Evolutionary conservation across 2,113 vertebrate genomes (phyloP).

Genomic region (Takifugu bimaculatus): DNA sequence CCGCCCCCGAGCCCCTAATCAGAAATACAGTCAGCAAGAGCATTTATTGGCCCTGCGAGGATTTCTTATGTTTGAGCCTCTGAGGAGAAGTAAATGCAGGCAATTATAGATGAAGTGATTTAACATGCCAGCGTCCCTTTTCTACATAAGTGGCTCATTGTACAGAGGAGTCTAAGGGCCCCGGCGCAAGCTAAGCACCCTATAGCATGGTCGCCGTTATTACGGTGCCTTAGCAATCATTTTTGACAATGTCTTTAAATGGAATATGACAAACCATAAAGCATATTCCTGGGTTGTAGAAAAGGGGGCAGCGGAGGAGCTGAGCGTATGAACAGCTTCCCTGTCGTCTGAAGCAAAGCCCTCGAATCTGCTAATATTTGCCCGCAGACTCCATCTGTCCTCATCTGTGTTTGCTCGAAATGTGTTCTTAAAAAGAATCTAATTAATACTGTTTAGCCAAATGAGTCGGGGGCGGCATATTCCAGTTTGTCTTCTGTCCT

Average conservation of each 20-base stretch:
- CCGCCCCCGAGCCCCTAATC: slow-evolving; percentile 63
- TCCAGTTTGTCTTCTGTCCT: slow-evolving; percentile 15
- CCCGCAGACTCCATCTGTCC: slow-evolving; percentile 49
- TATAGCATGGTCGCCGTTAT: slow-evolving; percentile 27
- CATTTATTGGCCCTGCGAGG: slow-evolving; percentile 72
- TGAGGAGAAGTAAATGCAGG: slow-evolving; percentile 71
- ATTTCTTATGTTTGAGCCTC: slow-evolving; percentile 65
- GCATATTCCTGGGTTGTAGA: slow-evolving; percentile 29
- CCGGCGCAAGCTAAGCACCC: slow-evolving; percentile 42
- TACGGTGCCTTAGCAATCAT: slow-evolving; percentile 21
- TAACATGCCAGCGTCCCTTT: slow-evolving; percentile 62
- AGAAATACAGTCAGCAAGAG: slow-evolving; percentile 63
- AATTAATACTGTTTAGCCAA: slow-evolving; percentile 31
- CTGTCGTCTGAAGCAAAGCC: slow-evolving; percentile 17
- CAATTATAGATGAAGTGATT: slow-evolving; percentile 77
- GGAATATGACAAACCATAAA: slow-evolving; percentile 27
- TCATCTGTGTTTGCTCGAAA: slow-evolving; percentile 39
- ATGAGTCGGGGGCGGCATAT: slow-evolving; percentile 10
- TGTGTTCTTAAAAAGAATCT: slow-evolving; percentile 19
- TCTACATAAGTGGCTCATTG: slow-evolving; percentile 69
- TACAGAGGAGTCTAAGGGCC: slow-evolving; percentile 50
- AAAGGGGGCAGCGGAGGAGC: slow-evolving; percentile 10
- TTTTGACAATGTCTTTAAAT: slow-evolving; percentile 39
- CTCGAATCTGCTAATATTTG: slow-evolving; percentile 28
- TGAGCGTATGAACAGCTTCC: slow-evolving; percentile 23